phyloP scores from a whole-genome alignment of 2,888 invertebrate species.

The Dyspetes luteomarginatus region DNA sequence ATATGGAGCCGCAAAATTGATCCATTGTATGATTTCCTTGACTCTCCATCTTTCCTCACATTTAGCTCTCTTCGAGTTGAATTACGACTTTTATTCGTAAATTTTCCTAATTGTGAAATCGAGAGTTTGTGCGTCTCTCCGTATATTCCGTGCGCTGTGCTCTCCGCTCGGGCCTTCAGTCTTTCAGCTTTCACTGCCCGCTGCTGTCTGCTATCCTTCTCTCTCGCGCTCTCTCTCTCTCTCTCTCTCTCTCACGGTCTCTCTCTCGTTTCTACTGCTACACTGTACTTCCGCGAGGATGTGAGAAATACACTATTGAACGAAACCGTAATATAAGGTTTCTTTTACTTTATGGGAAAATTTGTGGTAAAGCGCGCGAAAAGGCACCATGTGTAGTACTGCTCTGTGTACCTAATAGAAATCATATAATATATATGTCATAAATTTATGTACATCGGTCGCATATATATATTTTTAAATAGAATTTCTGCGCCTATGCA shows the following conservation, averaged over 20 bases:
- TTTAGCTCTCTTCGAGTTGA: conserved; percentile 47
- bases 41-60: conserved; percentile 83
- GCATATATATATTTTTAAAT: too few relatives aligned
- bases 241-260: not conserved
- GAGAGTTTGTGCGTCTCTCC: conserved; percentile 26
- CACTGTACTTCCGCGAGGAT: not conserved
- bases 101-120: conserved; percentile 15
- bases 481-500: too few relatives aligned
- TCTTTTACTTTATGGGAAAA: too few relatives aligned
- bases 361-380: too few relatives aligned
- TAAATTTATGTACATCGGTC: too few relatives aligned
- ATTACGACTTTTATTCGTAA: not conserved
- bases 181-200: conserved; percentile 42
- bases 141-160: conserved; percentile 8
- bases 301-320: not conserved
- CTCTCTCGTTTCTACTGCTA: not conserved
- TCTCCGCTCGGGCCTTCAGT: conserved; percentile 24
- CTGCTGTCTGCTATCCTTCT: too few relatives aligned
- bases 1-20: conserved; percentile 90
- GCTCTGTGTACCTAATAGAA: too few relatives aligned
- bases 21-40: conserved; percentile 88
- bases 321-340: not conserved
- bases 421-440: too few relatives aligned
- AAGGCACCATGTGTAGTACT: too few relatives aligned
- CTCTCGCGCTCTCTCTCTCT: not conserved